Base-by-base conservation (phyloP, 2,888 invertebrate genomes). In the Lithophane socia region DNA sequence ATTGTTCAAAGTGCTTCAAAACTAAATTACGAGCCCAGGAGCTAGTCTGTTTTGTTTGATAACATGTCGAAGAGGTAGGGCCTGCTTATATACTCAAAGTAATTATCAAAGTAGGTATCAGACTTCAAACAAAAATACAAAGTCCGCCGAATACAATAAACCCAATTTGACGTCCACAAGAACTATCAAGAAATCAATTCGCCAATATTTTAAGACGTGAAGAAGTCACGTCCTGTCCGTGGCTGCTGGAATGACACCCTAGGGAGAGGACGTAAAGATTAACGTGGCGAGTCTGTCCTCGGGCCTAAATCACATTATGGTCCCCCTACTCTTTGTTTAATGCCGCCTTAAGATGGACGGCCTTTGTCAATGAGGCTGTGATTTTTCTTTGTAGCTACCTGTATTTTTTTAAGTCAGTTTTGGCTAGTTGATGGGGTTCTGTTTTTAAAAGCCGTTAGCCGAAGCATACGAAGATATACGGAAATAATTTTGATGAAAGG, bases 241-340 rank as follows among this genome's bases (percentile, higher is more conserved):
- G 91, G 91, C 88, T 86, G 79, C 88, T 86, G 82, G 88, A 93
- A 95, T 93, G 93, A 92, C 93, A 89, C 95, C 94, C 95, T 52
- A 44, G 96, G 94, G 96, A 94, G 89, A 86, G 87, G 87, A 88
- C 90, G 87, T 87, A 90, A 91, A 95, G 96, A 96, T 96, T 96
- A 95, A 96, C 95, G 95, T 90, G 88, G 87, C 94, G 87, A 94
- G 94, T 93, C 94, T 94, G 94, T 95, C 94, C 94, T 93, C 93
- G 76, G 89, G 91, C 93, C 92, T 95, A 95, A 95, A 95, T 95
- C 96, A 95, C 96, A 95, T 95, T 95, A 95, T 88, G 87, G 90
- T 83, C 92, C 92, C 92, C 89, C 90, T 89, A 89, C 86, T 92
- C 92, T 93, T 92, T 94, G 94, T 94, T 93, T 95, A 94, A 94